Percentiles rank a stretch among this genome's conserved stretches.
Evolutionary conservation across 2,888 invertebrate species (phyloP).

Genomic region (Gymnocheta viridis): DNA sequence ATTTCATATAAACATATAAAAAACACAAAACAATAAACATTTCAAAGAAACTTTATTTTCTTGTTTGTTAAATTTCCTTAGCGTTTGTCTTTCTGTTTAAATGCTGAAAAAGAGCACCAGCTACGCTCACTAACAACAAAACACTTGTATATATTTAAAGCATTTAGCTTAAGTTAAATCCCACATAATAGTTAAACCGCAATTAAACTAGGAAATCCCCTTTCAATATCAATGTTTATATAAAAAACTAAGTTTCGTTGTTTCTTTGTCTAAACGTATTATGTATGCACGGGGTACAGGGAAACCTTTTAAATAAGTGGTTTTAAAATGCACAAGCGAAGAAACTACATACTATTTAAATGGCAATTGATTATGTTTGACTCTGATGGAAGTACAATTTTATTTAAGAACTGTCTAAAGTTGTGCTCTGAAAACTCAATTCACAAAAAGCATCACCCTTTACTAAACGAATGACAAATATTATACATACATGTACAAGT

Average conservation of each 20-base stretch:
- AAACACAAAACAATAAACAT: conserved; percentile 48
- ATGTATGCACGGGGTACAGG: neutral
- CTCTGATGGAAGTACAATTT: too few species aligned
- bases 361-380: too few species aligned
- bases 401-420: neutral
- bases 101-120: neutral
- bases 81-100: conserved; percentile 2
- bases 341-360: too few species aligned
- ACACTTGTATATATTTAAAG: conserved; percentile 1
- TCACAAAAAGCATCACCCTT: neutral
- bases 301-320: neutral
- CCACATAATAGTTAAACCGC: conserved; percentile 62
- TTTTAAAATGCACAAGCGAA: too few species aligned
- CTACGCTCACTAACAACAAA: neutral
- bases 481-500: neutral
- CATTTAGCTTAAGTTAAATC: conserved; percentile 49
- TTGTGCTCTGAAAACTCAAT: neutral
- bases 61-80: conserved; percentile 27
- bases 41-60: conserved; percentile 34
- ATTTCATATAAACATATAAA: conserved; percentile 50
- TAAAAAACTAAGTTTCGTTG: conserved; percentile 19
- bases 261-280: neutral
- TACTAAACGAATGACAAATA: neutral
- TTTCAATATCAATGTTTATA: conserved; percentile 62
- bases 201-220: conserved; percentile 67